Conservation (phyloP, 2,888 invertebrate species). For the Oxyscelio sp. region DNA sequence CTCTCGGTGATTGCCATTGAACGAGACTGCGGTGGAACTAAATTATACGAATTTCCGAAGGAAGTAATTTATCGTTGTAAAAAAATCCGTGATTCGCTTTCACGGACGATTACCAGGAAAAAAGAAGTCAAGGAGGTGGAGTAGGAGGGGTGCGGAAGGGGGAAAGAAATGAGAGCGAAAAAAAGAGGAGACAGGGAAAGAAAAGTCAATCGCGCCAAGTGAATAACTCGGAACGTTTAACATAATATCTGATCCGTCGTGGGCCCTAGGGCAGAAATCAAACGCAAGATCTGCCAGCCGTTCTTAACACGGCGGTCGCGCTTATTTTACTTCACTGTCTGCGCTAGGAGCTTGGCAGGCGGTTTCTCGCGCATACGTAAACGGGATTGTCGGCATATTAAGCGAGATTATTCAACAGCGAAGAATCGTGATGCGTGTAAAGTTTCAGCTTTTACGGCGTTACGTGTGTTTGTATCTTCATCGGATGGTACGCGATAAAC, state of each 20-base stretch:
- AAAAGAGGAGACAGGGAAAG: conserved; percentile 12
- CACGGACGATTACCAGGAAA: conserved; percentile 66
- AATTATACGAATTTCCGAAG: conserved; percentile 65
- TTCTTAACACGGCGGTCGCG: conserved; percentile 80
- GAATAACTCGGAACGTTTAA: conserved; percentile 84
- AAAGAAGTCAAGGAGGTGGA: too few species aligned
- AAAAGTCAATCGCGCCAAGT: conserved; percentile 77
- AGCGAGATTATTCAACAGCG: conserved; percentile 38
- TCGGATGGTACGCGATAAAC: conserved; percentile 45
- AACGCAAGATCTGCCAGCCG: conserved; percentile 81
- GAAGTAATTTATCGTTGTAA: conserved; percentile 68
- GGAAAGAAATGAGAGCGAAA: conserved; percentile 24
- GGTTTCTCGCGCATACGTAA: conserved; percentile 64
- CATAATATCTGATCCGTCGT: conserved; percentile 84
- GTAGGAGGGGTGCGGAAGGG: too few species aligned
- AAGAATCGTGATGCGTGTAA: conserved; percentile 50
- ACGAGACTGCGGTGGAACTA: conserved; percentile 47
- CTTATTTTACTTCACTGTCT: conserved; percentile 79
- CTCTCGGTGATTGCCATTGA: conserved; percentile 65
- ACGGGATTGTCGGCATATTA: conserved; percentile 47
- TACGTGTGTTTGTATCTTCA: conserved; percentile 57
- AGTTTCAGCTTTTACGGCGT: conserved; percentile 51
- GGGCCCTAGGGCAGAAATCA: conserved; percentile 78
- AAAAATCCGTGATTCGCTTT: conserved; percentile 73
- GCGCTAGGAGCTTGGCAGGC: too few species aligned